Evolutionary conservation across 2,888 invertebrate species (phyloP), one percentile per base, ranked within the genome.

Genomic region (Myopa testacea): DNA sequence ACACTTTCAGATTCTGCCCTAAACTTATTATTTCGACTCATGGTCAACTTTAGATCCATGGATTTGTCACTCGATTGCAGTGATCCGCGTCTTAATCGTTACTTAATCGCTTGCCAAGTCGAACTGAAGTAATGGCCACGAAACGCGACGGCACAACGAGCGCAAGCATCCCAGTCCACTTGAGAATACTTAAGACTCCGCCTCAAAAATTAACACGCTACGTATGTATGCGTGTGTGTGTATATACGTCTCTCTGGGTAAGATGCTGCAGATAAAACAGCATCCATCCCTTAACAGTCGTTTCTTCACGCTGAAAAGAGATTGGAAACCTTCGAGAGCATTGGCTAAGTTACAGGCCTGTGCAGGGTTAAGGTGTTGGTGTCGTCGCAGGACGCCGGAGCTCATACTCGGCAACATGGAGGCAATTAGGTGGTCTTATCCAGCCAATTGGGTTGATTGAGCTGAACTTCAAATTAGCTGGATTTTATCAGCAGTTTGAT

Each of bases 201-300:
- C 85, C 86, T 85, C 83, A 77, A 65, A 80, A 81, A 83, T 83
- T 82, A 82, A 81, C 84, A 83, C 81, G 40, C 58, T 67, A 58
- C 12, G 52, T 50, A 40, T 14, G 40, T 45, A 8, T 10, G 7
- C 4, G n/a, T 60, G 72, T 60, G 40, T 40, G 6, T 45, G 50
- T 73, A 34, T 72, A n/a, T 7, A 5, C 58, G 60, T 12, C 1
- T 26, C 4, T n/a, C n/a, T n/a, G 62, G 12, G 62, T 55, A 58
- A 38, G 37, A 45, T 8, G 40, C 40, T 14, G 38, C 37, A 65
- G 34, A 45, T 26, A 45, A 45, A 45, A 12, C 26, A 55, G 37
- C 19, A 72, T 60, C 4, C 79, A 79, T 79, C 78, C 82, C 80
- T 76, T 72, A 71, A 75, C 45, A 75, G 19, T n/a, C 60, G 58